These are phyloP conservation scores for Eurypyga helias DNA, from an alignment of 2,113 vertebrate species.

Conservation along the genomic window DNA sequence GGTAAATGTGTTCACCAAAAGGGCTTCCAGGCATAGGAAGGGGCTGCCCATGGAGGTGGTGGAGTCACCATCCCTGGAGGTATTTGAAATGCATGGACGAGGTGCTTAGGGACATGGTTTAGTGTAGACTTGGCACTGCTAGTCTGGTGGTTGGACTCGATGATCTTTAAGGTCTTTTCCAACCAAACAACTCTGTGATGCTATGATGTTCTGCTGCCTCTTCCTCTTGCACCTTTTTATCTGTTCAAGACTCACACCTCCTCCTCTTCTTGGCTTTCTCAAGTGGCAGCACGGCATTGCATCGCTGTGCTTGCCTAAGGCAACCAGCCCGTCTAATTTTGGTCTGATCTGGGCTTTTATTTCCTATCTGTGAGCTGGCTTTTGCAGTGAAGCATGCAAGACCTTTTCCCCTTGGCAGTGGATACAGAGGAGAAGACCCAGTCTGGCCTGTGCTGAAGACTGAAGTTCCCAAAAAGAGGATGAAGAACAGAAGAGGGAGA, in stretches of 20 bases:
- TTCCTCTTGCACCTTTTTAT: not conserved
- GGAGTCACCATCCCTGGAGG: too few relatives aligned
- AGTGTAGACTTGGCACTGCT: too few relatives aligned
- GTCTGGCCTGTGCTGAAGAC: not conserved
- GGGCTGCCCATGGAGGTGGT: too few relatives aligned
- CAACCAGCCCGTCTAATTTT: not conserved
- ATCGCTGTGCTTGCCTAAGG: not conserved
- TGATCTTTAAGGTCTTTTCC: too few relatives aligned
- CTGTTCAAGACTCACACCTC: not conserved
- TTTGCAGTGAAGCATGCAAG: accelerated
- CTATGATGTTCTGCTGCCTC: not conserved
- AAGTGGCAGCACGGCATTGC: accelerated
- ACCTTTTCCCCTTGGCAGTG: not conserved
- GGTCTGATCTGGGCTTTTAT: not conserved
- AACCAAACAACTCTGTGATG: too few relatives aligned
- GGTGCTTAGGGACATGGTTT: too few relatives aligned
- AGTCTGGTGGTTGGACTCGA: too few relatives aligned
- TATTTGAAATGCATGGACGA: too few relatives aligned
- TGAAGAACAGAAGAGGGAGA: not conserved
- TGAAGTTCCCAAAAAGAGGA: not conserved
- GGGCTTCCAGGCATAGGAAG: too few relatives aligned
- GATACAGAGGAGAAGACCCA: not conserved
- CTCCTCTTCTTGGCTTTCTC: not conserved
- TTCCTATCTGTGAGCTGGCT: not conserved
- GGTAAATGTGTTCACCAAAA: too few relatives aligned